phyloP scores from a whole-genome alignment of 2,888 invertebrate genomes.

The Caenorhabditis becei region DNA sequence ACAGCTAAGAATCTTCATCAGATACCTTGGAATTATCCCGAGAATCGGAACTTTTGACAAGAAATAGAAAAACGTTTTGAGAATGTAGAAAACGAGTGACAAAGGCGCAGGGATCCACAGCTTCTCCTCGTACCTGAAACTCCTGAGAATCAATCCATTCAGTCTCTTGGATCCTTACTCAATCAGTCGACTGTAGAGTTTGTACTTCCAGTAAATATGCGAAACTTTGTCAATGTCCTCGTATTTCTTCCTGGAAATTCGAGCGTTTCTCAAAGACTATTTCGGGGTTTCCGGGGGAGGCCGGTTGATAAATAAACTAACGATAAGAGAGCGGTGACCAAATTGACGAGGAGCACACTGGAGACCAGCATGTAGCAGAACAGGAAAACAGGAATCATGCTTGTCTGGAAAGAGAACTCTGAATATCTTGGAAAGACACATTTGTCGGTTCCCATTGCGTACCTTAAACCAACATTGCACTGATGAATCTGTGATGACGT shows the following conservation, averaged over 20 bases:
- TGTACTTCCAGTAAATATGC: slow-evolving; percentile 69
- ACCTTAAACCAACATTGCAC: slow-evolving; percentile 69
- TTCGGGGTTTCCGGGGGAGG: slow-evolving; percentile 3
- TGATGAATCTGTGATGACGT: slow-evolving; percentile 62
- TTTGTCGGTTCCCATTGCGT: background rate
- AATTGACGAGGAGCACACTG: slow-evolving; percentile 68
- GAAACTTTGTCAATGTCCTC: slow-evolving; percentile 68
- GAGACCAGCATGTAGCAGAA: slow-evolving; percentile 71
- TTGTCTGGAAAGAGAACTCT: slow-evolving; percentile 66
- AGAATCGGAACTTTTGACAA: slow-evolving; percentile 48
- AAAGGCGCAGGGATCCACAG: slow-evolving; percentile 63
- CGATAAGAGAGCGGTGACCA: slow-evolving; percentile 72
- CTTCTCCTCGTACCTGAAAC: slow-evolving; percentile 67
- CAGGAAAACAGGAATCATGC: slow-evolving; percentile 65
- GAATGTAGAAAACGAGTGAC: slow-evolving; percentile 62
- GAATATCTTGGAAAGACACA: no score
- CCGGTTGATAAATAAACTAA: slow-evolving; percentile 41
- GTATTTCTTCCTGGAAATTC: slow-evolving; percentile 69
- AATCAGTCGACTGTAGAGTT: slow-evolving; percentile 64
- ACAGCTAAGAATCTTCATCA: slow-evolving; percentile 21
- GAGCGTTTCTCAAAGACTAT: slow-evolving; percentile 9
- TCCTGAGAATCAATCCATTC: background rate
- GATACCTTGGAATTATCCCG: slow-evolving; percentile 6
- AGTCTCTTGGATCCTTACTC: slow-evolving; percentile 37
- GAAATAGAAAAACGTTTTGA: slow-evolving; percentile 39